A percentile compares a stretch with the other conserved stretches of the same genome.
Evolutionary conservation across 2,113 vertebrate species (phyloP).

Genomic region (Pterocles gutturalis): DNA sequence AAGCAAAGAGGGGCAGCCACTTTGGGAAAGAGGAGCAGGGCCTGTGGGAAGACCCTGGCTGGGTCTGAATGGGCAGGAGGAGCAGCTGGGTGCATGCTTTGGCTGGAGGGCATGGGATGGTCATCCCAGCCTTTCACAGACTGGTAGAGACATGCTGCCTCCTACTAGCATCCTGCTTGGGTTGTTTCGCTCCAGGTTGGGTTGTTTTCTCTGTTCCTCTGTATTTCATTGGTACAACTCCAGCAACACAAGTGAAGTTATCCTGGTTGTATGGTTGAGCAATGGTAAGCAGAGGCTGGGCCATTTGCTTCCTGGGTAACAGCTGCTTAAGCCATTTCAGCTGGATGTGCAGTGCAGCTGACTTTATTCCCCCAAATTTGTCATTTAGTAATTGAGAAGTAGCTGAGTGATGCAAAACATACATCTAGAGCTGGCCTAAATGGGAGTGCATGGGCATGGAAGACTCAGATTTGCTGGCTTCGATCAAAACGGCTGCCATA

Average conservation of each 20-base stretch:
- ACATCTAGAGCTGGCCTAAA: not conserved
- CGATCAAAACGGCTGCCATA: not conserved
- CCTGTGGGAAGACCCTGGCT: not conserved
- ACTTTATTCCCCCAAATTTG: not conserved
- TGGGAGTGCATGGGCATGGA: not conserved
- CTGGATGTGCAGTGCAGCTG: not conserved
- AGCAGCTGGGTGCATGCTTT: not conserved
- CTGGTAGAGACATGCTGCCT: not conserved
- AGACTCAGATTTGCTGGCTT: not conserved
- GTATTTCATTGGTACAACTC: not conserved
- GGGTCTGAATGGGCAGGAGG: not conserved
- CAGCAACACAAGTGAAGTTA: not conserved
- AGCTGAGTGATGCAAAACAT: not conserved
- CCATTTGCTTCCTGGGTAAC: not conserved
- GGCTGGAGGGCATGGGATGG: not conserved
- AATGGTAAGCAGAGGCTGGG: not conserved
- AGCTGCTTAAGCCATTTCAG: constrained; percentile 7
- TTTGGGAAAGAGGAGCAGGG: not conserved
- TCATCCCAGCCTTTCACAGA: not conserved
- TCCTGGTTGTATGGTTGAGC: accelerated
- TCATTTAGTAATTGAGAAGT: not conserved
- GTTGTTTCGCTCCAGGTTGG: not conserved
- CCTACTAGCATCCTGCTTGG: not conserved
- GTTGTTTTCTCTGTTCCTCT: not conserved
- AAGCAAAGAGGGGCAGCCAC: not conserved